phyloP scores from a whole-genome alignment of 2,113 vertebrate genomes.

The Catharus bicknelli region DNA sequence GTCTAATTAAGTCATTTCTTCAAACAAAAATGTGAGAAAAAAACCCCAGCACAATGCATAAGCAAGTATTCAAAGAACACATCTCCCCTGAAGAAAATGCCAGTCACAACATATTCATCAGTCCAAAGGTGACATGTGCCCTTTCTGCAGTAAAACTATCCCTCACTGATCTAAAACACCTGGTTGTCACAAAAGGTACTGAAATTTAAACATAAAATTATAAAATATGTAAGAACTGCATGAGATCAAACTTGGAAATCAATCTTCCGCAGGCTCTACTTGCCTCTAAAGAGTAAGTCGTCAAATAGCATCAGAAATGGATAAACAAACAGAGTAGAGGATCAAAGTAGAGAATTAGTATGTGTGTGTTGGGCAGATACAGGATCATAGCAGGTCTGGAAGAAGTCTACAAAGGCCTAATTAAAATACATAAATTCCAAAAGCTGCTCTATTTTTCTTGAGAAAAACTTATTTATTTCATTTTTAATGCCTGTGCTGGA shows the following conservation, averaged over 20 bases:
- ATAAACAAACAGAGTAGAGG: not conserved
- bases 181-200: not conserved
- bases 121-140: not conserved
- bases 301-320: not conserved
- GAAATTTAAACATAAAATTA: not conserved
- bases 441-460: not conserved
- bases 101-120: not conserved
- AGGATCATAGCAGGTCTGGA: not conserved
- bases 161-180: not conserved
- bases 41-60: fast-evolving
- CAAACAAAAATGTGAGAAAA: not conserved
- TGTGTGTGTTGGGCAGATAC: fast-evolving
- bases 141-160: not conserved
- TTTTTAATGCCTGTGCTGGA: not conserved
- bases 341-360: not conserved
- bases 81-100: not conserved
- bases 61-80: not conserved
- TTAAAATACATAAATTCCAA: not conserved
- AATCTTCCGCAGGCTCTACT: not conserved
- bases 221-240: not conserved
- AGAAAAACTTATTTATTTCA: conserved; percentile 17
- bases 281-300: not conserved
- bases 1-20: not conserved
- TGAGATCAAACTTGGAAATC: not conserved
- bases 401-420: not conserved